These are phyloP conservation scores for Fulmarus glacialis DNA, from an alignment of 2,113 vertebrate genomes.

Conservation along the genomic window DNA sequence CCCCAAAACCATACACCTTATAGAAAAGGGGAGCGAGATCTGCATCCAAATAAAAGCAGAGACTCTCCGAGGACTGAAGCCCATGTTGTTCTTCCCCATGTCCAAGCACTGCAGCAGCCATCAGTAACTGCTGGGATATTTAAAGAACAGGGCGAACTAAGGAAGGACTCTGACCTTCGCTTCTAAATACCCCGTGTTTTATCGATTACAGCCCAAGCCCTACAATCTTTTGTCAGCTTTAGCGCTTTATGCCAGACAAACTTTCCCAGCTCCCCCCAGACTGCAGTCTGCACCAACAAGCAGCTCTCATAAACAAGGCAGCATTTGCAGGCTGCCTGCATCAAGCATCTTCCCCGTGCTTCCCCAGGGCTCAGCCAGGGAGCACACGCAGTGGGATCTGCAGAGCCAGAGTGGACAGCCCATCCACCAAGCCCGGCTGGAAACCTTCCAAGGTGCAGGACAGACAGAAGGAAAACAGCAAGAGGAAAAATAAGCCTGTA, in stretches of 20 bases:
- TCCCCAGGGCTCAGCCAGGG: constrained; percentile 24
- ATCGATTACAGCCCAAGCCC: constrained; percentile 34
- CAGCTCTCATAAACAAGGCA: constrained; percentile 59
- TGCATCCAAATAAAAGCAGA: neutral
- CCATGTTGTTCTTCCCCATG: fast-evolving
- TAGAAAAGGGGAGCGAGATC: neutral
- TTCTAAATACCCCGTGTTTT: neutral
- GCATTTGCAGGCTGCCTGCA: constrained; percentile 63
- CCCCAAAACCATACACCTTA: neutral
- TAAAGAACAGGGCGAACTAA: neutral
- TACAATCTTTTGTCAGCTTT: constrained; percentile 45
- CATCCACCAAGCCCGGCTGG: neutral
- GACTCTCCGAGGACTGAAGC: neutral
- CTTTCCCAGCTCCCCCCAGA: constrained; percentile 50
- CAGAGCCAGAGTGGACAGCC: neutral
- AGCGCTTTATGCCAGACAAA: constrained; percentile 42
- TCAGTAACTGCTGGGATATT: neutral
- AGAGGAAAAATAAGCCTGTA: neutral
- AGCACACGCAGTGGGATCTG: neutral
- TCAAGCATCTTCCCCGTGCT: neutral
- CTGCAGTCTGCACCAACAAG: constrained; percentile 52
- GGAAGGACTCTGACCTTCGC: constrained; percentile 39
- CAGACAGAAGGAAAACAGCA: constrained; percentile 6
- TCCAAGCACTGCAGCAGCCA: neutral
- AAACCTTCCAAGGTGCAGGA: neutral